Conservation (phyloP, 2,113 vertebrate species). For the Perca flavescens region DNA sequence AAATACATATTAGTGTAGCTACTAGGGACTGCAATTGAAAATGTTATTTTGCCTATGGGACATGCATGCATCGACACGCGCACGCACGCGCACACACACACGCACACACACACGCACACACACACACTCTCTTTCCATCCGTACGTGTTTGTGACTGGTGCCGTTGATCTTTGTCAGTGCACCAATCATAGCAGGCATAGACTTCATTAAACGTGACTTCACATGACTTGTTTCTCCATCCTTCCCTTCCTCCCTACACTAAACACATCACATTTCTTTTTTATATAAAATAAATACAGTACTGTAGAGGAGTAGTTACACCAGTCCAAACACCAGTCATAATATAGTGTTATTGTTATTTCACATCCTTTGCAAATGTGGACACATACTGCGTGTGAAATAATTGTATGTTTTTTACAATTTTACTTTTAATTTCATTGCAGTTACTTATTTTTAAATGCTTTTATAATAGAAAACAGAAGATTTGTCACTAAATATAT, state of each 20-base stretch:
- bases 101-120: conserved; percentile 67
- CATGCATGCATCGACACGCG: conserved; percentile 83
- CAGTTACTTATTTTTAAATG: not conserved
- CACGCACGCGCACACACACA: conserved; percentile 61
- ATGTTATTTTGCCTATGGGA: conserved; percentile 86
- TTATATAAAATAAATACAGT: not conserved
- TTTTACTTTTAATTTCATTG: not conserved
- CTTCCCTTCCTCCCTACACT: not conserved
- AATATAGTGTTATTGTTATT: not conserved
- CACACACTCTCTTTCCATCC: conserved; percentile 9
- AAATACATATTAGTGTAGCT: conserved; percentile 73
- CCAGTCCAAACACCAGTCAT: not conserved
- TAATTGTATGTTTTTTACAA: not conserved
- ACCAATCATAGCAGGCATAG: conserved; percentile 15
- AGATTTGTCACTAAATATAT: too few relatives aligned
- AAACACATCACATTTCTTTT: not conserved
- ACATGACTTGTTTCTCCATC: conserved; percentile 2
- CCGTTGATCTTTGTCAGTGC: not conserved
- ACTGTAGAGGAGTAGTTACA: not conserved
- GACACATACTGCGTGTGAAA: not conserved
- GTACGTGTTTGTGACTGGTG: conserved; percentile 17
- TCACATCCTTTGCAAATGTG: not conserved
- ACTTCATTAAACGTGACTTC: conserved; percentile 37
- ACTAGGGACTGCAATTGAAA: conserved; percentile 82
- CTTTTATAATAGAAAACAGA: not conserved